phyloP scores from a whole-genome alignment of 2,888 invertebrate species.

The Macrosiphum euphorbiae region DNA sequence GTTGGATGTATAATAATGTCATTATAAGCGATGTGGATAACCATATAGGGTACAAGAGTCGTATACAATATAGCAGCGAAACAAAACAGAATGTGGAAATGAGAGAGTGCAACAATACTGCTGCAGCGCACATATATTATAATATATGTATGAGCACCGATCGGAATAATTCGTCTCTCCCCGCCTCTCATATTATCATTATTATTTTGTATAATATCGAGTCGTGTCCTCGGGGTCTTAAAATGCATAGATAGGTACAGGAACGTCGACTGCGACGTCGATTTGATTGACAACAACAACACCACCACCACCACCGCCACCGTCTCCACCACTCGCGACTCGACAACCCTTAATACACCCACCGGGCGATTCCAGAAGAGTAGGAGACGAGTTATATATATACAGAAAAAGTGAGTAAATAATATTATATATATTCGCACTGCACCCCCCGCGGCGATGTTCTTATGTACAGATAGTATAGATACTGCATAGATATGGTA shows the following conservation, averaged over 20 bases:
- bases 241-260: background rate
- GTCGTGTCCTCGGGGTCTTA: background rate
- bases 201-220: background rate
- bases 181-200: background rate
- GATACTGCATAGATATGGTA: no score
- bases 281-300: constrained; percentile 45
- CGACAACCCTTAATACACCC: constrained; percentile 5
- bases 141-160: background rate
- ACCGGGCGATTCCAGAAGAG: background rate
- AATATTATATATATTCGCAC: background rate
- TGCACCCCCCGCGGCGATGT: background rate
- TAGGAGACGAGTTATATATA: background rate
- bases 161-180: background rate
- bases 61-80: background rate
- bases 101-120: background rate
- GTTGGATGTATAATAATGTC: background rate
- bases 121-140: background rate
- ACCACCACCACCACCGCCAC: background rate
- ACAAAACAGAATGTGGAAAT: background rate
- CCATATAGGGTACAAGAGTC: background rate
- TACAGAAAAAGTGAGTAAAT: background rate
- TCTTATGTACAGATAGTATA: background rate
- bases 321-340: background rate
- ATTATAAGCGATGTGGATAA: background rate
- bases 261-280: background rate